Evolutionary conservation across 2,113 vertebrate species (phyloP).

Genomic region (Cromileptes altivelis): DNA sequence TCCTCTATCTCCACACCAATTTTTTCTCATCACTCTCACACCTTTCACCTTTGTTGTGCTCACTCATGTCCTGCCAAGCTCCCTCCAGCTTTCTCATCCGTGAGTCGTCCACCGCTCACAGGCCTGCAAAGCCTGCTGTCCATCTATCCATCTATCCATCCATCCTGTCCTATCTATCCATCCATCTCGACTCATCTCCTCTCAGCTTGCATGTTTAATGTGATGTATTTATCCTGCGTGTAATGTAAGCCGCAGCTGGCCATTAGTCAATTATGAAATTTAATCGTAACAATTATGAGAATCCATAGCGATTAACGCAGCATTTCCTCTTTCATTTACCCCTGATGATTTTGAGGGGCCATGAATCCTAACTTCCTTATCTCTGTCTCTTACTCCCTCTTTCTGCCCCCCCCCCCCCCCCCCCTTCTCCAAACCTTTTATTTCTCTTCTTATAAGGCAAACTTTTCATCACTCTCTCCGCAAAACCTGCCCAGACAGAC

Average conservation of each 20-base stretch:
- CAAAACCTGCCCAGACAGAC: constrained; percentile 41
- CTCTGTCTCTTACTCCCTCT: constrained; percentile 37
- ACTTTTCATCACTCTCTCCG: constrained; percentile 62
- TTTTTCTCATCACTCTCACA: constrained; percentile 32
- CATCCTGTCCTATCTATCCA: constrained; percentile 65
- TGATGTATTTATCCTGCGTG: constrained; percentile 80
- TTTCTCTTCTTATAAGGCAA: constrained; percentile 17
- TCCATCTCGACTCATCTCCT: constrained; percentile 80
- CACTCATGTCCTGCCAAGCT: constrained; percentile 45
- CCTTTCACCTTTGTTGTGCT: constrained; percentile 34
- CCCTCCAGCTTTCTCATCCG: constrained; percentile 27
- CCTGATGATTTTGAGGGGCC: constrained; percentile 80
- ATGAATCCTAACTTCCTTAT: constrained; percentile 81
- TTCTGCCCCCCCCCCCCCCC: neutral
- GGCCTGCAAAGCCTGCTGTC: constrained; percentile 19
- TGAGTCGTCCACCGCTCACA: neutral
- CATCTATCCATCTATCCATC: constrained; percentile 4
- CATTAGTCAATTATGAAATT: constrained; percentile 86
- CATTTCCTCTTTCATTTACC: constrained; percentile 85
- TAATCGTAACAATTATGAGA: constrained; percentile 86
- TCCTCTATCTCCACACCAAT: constrained; percentile 42
- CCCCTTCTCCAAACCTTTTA: neutral
- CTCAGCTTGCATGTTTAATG: constrained; percentile 81
- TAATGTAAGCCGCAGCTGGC: constrained; percentile 84
- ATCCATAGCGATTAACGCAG: constrained; percentile 83